Evolutionary conservation across 2,888 invertebrate species (phyloP), one percentile per base, ranked within the genome.

Genomic region (Idaea biselata): DNA sequence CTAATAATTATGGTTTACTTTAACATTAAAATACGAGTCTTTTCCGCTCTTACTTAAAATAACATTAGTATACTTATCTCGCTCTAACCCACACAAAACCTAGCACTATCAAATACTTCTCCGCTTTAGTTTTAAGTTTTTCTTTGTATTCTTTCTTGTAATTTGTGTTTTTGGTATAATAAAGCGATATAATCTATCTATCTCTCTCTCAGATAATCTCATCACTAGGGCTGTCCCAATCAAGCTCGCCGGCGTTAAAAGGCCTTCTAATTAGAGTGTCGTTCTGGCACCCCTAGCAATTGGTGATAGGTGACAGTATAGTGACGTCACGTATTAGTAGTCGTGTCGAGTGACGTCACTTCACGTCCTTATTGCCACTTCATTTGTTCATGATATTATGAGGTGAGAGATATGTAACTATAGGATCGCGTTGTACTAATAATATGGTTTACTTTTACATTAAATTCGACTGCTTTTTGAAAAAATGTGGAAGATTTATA

Each of bases 251-350:
- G 60, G 60, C 32, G 53, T 59, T 59, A 65, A 67, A 63, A 60
- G 67, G 55, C 67, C 53, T 54, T 55, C 65, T 70, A 68, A 70
- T 68, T 68, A 63, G 63, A 67, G 68, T 16, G 64, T 31, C 55
- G 54, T 65, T 63, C 65, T 68, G 64, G 55, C 64, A 63, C 58
- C 69, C 65, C 68, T 64, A 33, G 60, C 59, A 33, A 54, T 63
- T 61, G 64, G 59, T 63, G 60, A 55, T 60, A 44, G 58, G 25
- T 62, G 60, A 54, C 11, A 11, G 2, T 11, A 14, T 44, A 63
- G 60, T 61, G 63, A 53, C 56, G 33, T 63, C 53, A 44, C 11
- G 44, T 44, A 25, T 25, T 32, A 44, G 6, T 44, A 14, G 8
- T 8, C 11, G 44, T 14, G 44, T 44, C 44, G 14, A 8, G 44